Evolutionary conservation across 2,113 vertebrate genomes (phyloP).

Genomic region (Pogona vitticeps): DNA sequence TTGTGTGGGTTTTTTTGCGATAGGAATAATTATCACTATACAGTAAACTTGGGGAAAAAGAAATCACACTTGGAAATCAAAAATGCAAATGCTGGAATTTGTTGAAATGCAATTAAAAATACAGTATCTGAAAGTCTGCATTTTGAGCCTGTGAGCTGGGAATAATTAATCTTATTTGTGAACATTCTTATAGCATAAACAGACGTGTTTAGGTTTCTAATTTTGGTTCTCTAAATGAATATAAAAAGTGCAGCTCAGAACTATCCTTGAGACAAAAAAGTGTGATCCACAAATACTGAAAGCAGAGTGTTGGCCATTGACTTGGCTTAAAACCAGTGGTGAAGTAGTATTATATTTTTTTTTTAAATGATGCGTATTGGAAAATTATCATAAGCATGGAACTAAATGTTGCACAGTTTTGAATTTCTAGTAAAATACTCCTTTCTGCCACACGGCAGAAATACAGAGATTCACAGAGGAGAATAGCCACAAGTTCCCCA

Average conservation of each 20-base stretch:
- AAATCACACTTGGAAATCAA: slow-evolving; percentile 24
- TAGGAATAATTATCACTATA: slow-evolving; percentile 61
- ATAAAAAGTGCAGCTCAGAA: background rate
- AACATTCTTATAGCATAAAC: background rate
- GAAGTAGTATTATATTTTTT: background rate
- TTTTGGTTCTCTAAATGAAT: background rate
- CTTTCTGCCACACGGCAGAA: no score
- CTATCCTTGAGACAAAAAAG: background rate
- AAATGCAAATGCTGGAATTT: slow-evolving; percentile 40
- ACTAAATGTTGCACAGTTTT: no score
- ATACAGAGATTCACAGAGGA: no score
- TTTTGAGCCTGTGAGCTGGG: background rate
- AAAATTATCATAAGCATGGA: background rate
- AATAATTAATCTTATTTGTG: slow-evolving; percentile 35
- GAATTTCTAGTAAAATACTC: no score
- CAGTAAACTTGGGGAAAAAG: slow-evolving; percentile 5
- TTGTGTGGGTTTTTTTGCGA: slow-evolving; percentile 1
- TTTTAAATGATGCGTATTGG: background rate
- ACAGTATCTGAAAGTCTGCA: background rate
- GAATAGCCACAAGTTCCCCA: no score
- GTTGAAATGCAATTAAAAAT: slow-evolving; percentile 44
- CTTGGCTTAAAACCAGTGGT: background rate
- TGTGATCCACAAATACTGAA: background rate
- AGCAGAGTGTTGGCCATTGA: background rate
- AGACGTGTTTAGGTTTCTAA: background rate